Base-by-base conservation (phyloP, 37 sponge, comb jelly and placozoan species). In the Beroe forskalii region DNA sequence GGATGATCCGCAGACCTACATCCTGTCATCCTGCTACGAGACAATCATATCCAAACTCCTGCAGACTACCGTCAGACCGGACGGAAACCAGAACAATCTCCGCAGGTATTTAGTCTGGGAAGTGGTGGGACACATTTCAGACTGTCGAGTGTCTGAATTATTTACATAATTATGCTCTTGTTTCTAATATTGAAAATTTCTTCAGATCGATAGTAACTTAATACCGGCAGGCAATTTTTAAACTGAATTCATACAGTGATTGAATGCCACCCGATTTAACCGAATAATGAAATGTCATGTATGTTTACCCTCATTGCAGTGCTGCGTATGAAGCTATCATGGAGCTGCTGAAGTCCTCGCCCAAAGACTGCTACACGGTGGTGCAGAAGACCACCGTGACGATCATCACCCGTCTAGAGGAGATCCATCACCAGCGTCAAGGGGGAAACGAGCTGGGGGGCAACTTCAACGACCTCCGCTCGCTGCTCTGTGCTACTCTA, bases 281-380 rank as follows among this genome's bases (percentile, higher is more conserved):
- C n/a, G n/a, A n/a, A n/a, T n/a, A n/a, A n/a, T n/a, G n/a, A n/a
- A n/a, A n/a, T n/a, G n/a, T 48, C 55, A 48, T 48, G 55, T 48
- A 12, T 17, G 6, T 48, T 48, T 48, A 48, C 12, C 55, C 6
- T 48, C 55, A 48, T 48, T n/a, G 17, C 55, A 80, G 86, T 27
- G 92, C 99, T 20, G 99, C 99, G 1, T 99, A 95, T 44, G 99
- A 99, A 61, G 94, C 99, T 55, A 86, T 99, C 33, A 96, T 97
- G 93, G 97, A 96, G 37, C 62, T 97, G 40, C 94, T 97, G 62
- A 97, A 97, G 80, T 92, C 91, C 93, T 95, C 96, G 90, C 93
- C 98, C 1, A 91, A 92, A 93, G 99, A 99, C 62, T 96, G 97
- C 60, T 99, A 99, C 48, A 30, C 55, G 4, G 92, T 92, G 0